Percentiles rank a stretch among this genome's conserved stretches.
Conservation (phyloP, 2,888 invertebrate genomes). For the Deilephila elpenor region DNA sequence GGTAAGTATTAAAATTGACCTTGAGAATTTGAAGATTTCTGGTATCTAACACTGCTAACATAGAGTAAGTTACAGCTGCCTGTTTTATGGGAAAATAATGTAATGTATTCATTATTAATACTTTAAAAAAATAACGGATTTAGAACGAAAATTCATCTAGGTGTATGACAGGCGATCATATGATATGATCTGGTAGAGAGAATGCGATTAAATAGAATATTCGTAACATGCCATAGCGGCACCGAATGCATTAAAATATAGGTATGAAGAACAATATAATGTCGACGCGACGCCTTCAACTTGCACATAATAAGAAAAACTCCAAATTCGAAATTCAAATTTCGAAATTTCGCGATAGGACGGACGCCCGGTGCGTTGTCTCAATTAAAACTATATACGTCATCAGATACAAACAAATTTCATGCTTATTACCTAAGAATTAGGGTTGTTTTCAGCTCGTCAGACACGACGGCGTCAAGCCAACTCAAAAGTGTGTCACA, state of each 20-base stretch:
- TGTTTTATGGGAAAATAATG: too few relatives aligned
- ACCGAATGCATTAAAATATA: not conserved
- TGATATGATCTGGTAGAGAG: too few relatives aligned
- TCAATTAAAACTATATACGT: conserved; percentile 62
- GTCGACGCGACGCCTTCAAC: conserved; percentile 32
- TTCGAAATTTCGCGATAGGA: conserved; percentile 72
- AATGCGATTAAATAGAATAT: too few relatives aligned
- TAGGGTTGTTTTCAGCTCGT: conserved; percentile 62
- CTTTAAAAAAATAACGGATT: too few relatives aligned
- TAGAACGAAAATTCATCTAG: too few relatives aligned
- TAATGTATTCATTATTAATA: too few relatives aligned
- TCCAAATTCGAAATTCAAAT: conserved; percentile 75
- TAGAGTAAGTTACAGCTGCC: not conserved
- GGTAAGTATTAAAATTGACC: not conserved
- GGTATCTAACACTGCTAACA: not conserved
- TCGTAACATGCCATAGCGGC: not conserved
- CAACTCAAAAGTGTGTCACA: conserved; percentile 83
- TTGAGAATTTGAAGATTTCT: not conserved
- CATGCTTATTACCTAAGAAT: conserved; percentile 35
- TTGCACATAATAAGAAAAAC: conserved; percentile 49
- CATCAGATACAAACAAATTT: conserved; percentile 35
- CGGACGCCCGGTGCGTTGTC: conserved; percentile 65
- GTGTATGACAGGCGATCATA: too few relatives aligned
- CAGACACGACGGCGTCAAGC: conserved; percentile 70
- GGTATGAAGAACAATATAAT: not conserved